Base-by-base conservation (phyloP, 2,888 invertebrate species). In the Philaethria dido region DNA sequence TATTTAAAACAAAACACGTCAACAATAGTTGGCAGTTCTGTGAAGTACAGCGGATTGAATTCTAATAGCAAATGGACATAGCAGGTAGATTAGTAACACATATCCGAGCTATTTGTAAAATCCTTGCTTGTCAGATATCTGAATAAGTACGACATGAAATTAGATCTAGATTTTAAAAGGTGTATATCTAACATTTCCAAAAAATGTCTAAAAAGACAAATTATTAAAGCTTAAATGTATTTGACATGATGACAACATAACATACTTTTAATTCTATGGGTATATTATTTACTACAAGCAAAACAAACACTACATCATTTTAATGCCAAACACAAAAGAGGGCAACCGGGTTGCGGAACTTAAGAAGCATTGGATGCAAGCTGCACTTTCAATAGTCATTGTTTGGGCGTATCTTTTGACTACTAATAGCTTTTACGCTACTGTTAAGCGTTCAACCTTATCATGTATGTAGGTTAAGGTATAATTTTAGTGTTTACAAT, bases 341-440 rank as follows among this genome's bases (percentile, higher is more conserved):
- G 42, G 45, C 59, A 63, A 45, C 20, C 36, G 52, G 29, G 29
- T 60, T 57, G 22, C 16, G 36, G 42, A 67, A 59, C 42, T n/a
- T 60, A 52, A 59, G 47, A 52, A 71, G 72, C 74, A 74, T 74
- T 75, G 74, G 75, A 75, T 75, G 73, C 75, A 73, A 69, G 76
- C 71, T 72, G 74, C 71, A 73, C 74, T 74, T 72, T 71, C 68
- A 72, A 74, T 71, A 74, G 72, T 73, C 66, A 70, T 64, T 66
- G 62, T 68, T 63, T 69, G 57, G 67, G 67, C 59, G 64, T 59
- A 25, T 11, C 62, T 18, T 42, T 20, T 11, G 57, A 62, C 60
- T 64, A 59, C 45, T 52, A 52, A 63, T 59, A 50, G 8, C n/a
- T 33, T 44, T 63, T 63, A 64, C 45, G 45, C 59, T 54, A 45